Percentiles rank a stretch among this genome's conserved stretches.
These are phyloP conservation scores for Corbicula japonica DNA, from an alignment of 2,888 invertebrate species.

Conservation along the genomic window DNA sequence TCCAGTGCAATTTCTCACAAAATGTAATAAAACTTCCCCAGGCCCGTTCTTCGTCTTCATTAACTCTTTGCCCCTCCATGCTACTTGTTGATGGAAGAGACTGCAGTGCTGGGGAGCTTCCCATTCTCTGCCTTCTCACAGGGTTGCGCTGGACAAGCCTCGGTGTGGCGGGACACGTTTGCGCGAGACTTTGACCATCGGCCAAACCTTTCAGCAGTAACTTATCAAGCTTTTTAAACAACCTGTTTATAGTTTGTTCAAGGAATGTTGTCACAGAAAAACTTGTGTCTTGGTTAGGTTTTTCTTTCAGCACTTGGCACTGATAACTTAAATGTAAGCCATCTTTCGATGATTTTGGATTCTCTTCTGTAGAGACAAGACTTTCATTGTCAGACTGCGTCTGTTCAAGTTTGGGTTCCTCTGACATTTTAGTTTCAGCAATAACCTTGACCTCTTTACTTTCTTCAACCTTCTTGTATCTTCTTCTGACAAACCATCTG, in stretches of 20 bases:
- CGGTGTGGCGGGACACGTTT: slow-evolving; percentile 45
- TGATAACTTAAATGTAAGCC: slow-evolving; percentile 15
- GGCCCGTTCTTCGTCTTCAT: slow-evolving; percentile 47
- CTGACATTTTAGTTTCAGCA: too few relatives aligned
- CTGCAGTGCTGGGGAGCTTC: slow-evolving; percentile 64
- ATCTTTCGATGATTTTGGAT: neutral
- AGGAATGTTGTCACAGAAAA: slow-evolving; percentile 58
- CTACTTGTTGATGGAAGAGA: slow-evolving; percentile 24
- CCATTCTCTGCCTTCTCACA: slow-evolving; percentile 59
- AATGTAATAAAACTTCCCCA: slow-evolving; percentile 57
- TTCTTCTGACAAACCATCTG: too few relatives aligned
- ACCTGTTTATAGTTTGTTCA: slow-evolving; percentile 67
- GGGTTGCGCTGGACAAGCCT: slow-evolving; percentile 46
- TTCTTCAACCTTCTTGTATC: too few relatives aligned
- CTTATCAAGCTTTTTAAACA: slow-evolving; percentile 75
- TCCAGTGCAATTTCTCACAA: slow-evolving; percentile 34
- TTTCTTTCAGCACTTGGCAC: neutral
- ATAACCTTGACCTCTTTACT: too few relatives aligned
- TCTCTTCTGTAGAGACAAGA: too few relatives aligned
- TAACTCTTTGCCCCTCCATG: slow-evolving; percentile 12
- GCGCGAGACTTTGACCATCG: slow-evolving; percentile 28
- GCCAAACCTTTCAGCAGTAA: slow-evolving; percentile 55
- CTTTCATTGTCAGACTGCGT: too few relatives aligned
- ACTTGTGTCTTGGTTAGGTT: neutral
- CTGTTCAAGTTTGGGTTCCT: too few relatives aligned